Base-by-base conservation (phyloP, 2,797 vertebrate genomes). In the Bovichtus variegatus region DNA sequence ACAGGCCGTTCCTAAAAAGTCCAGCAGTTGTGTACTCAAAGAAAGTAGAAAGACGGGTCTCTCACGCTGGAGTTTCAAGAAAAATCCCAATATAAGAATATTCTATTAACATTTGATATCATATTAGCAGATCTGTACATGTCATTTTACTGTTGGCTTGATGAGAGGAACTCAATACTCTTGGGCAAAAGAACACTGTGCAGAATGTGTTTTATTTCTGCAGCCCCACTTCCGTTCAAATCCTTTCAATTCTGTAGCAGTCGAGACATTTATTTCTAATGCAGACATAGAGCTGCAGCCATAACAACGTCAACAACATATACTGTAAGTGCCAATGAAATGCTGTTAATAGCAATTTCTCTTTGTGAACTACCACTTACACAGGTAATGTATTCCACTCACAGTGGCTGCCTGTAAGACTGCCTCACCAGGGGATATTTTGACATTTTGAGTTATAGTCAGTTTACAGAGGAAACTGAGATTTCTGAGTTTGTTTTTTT, bases 311-410 rank as follows among this genome's bases (percentile, higher is more conserved):
- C 25, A 31, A 25, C 49, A 25, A 23, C 40, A 63, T 61, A 36
- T 49, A 58, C 34, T 61, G 16, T 23, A 38, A 66, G 49, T 81
- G 63, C 41, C 55, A 63, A 29, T 74, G 50, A 53, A 76, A 74
- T 58, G 19, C 38, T 55, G 59, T 61, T 6, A 70, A 73, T 41
- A 40, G 23, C 36, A n/a, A 51, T 77, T 75, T 75, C 53, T 71
- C 19, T 72, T 53, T 40, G 27, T 59, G 66, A 81, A 71, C 60
- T 21, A 59, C 49, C 25, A 73, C 73, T 76, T 63, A 83, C 55
- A 38, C 15, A 58, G 61, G 29, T 80, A 77, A 71, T 44, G 51
- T 5, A 40, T 70, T 82, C 49, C 23, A 59, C 25, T 82, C 54
- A 75, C 51, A 62, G 65, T 47, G 58, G 27, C 44, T 57, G 44